Base-by-base conservation (phyloP, 2,888 invertebrate genomes). In the Seladonia tumulorum region DNA sequence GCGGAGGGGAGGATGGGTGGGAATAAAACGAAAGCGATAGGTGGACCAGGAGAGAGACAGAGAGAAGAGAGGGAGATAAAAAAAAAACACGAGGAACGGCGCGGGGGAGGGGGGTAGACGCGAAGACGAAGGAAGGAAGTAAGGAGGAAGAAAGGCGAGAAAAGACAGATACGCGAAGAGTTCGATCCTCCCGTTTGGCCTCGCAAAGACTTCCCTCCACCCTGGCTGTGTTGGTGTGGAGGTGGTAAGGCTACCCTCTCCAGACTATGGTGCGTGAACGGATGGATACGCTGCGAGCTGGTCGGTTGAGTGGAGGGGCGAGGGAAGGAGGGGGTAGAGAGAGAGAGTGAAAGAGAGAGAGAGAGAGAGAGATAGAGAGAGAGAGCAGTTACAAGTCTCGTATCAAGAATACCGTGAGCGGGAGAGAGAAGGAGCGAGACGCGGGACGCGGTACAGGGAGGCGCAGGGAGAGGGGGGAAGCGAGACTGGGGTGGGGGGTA, bases 171-270 rank as follows among this genome's bases (percentile, higher is more conserved):
- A 63, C 63, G 81, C 85, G 84, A 85, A 80, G 79, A 80, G 79
- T 85, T 87, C 87, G 90, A 87, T 81, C 88, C 79, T 79, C 79
- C 63, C 45, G 73, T 80, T 76, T 25, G 86, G 53, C 29, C 75
- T 81, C 80, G 49, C 73, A 5, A 76, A 82, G 83, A 80, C 84
- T 89, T 84, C 80, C 72, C 86, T 88, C 89, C 78, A 83, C 68
- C 7, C 5, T 3, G 8, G 10, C 18, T 0, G 5, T n/a, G 25
- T 8, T 5, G 2, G 12, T 3, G 0, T n/a, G n/a, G 47, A 57
- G 73, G 77, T 63, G 75, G 77, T 47, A n/a, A 8, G 35, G 18
- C 70, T 82, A 10, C 74, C 84, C 81, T 79, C 82, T 68, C 74
- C 63, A 7, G 5, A 5, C 4, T 49, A 22, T n/a, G 74, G 49